Evolutionary conservation across 2,888 invertebrate species (phyloP), one percentile per base, ranked within the genome.

Genomic region (Hyposoter dolosus): DNA sequence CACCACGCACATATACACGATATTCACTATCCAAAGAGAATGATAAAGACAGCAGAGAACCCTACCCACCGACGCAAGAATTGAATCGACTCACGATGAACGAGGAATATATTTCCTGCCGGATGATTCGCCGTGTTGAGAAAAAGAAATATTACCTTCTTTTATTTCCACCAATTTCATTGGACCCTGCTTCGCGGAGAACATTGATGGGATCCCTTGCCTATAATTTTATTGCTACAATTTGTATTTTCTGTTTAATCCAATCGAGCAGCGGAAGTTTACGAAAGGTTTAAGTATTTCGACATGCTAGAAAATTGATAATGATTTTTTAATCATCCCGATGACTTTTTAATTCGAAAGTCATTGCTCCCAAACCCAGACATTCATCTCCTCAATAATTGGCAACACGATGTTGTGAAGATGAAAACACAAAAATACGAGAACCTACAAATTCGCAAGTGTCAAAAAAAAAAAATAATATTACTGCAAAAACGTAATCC

Each of bases 141-240:
- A 89, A 90, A 90, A 90, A 89, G 90, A 63, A 80, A 80, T 15
- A 47, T 15, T 50, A n/a, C 45, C n/a, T 45, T 50, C 53, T 19
- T 66, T 66, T 50, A 32, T 74, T 72, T 50, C 28, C 28, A 45
- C 12, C 79, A 43, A 35, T 17, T 19, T 23, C 19, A 10, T 23
- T 50, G 50, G 77, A 23, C 66, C 77, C 53, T 68, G n/a, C n/a
- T n/a, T n/a, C n/a, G 53, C 45, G 50, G 53, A 40, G 15, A 53
- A 50, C 43, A 68, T 68, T 19, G 32, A 60, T 28, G 17, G 2
- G 17, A 32, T 35, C 7, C 19, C 23, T 28, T 15, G n/a, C 3
- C 1, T 3, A 12, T 28, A n/a, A 7, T 65, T 43, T 66, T 19
- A 66, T 66, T 43, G 3, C 40, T 9, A 56, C 56, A 56, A 56